A percentile compares a stretch with the other conserved stretches of the same genome.
phyloP scores from a whole-genome alignment of 2,888 invertebrate species.

The Diarsia brunnea region DNA sequence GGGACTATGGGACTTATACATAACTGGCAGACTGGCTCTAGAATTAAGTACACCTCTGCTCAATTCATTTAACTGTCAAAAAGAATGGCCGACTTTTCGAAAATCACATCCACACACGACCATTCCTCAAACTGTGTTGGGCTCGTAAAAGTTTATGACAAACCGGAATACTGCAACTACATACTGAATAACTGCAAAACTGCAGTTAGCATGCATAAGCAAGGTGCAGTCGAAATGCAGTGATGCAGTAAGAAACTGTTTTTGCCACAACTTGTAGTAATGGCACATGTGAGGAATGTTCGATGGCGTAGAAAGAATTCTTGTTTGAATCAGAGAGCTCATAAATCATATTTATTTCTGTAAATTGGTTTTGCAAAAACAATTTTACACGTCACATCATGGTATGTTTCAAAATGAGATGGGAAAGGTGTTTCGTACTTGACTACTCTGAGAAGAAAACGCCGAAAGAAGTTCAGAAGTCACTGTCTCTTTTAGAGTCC shows the following conservation, averaged over 20 bases:
- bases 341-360: too few species aligned
- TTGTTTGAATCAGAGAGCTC: not conserved
- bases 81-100: not conserved
- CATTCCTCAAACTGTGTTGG: not conserved
- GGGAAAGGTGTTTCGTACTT: too few species aligned
- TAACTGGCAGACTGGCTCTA: too few species aligned
- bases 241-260: conserved; percentile 7
- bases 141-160: conserved; percentile 19
- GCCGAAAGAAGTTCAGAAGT: too few species aligned
- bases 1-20: too few species aligned
- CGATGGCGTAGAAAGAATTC: not conserved
- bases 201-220: conserved; percentile 14
- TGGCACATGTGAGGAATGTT: not conserved
- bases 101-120: not conserved
- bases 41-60: too few species aligned
- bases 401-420: too few species aligned
- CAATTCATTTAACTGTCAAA: too few species aligned
- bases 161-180: conserved; percentile 1
- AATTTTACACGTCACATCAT: too few species aligned
- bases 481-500: too few species aligned
- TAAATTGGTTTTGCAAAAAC: too few species aligned
- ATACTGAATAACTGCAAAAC: conserved; percentile 29
- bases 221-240: conserved; percentile 32
- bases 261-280: not conserved
- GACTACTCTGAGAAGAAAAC: too few species aligned